A percentile compares a stretch with the other conserved stretches of the same genome.
These are phyloP conservation scores for Fopius arisanus DNA, from an alignment of 1,140 invertebrate genomes.

Conservation along the genomic window DNA sequence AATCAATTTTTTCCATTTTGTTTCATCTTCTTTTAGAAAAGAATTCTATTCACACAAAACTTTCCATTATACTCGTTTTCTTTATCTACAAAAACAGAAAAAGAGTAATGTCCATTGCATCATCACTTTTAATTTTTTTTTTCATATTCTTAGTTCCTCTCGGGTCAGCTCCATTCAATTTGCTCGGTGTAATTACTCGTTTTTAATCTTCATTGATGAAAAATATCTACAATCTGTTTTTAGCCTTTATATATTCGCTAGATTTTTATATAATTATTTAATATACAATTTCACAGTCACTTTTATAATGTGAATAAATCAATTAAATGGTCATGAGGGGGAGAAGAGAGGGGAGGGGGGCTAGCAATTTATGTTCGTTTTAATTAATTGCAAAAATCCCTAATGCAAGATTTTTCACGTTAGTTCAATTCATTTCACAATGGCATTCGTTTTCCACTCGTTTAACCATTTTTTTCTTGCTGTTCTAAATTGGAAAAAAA, in stretches of 20 bases:
- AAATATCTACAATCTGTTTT: slow-evolving; percentile 63
- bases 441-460: neutral
- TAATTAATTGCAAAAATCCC: neutral
- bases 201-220: slow-evolving; percentile 53
- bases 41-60: slow-evolving; percentile 65
- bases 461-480: neutral
- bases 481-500: neutral
- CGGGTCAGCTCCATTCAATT: slow-evolving; percentile 7
- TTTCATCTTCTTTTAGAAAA: slow-evolving; percentile 51
- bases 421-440: neutral
- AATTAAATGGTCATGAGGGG: slow-evolving; percentile 32
- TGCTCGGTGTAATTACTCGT: slow-evolving; percentile 7
- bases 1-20: slow-evolving; percentile 51
- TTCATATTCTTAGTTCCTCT: slow-evolving; percentile 43
- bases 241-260: slow-evolving; percentile 46
- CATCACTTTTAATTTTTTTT: slow-evolving; percentile 40
- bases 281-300: slow-evolving; percentile 53
- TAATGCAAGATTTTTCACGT: neutral
- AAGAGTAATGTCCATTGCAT: slow-evolving; percentile 57
- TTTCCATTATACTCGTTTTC: slow-evolving; percentile 50
- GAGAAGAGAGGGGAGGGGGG: slow-evolving; percentile 18
- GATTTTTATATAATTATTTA: slow-evolving; percentile 49
- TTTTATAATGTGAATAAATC: slow-evolving; percentile 49
- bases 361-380: slow-evolving; percentile 7
- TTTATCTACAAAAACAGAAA: slow-evolving; percentile 64